Percentiles rank a stretch among this genome's conserved stretches.
Evolutionary conservation across 2,113 vertebrate genomes (phyloP).

Genomic region (Phodopus roborovskii): DNA sequence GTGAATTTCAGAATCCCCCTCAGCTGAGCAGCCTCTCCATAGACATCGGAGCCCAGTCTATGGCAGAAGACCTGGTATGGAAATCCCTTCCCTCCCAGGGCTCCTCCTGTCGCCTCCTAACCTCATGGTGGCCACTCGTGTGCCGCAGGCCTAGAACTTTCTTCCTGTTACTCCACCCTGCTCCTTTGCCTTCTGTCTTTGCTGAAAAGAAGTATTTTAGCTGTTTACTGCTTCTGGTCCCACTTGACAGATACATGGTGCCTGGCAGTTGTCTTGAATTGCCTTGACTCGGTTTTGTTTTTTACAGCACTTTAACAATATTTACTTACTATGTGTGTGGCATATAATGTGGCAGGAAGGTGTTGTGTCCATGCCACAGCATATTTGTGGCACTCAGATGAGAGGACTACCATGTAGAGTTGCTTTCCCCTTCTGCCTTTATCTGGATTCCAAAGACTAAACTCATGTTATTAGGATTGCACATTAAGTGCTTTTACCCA

Average conservation of each 20-base stretch:
- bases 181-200: not conserved
- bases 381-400: not conserved
- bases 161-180: not conserved
- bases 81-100: not conserved
- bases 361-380: not conserved
- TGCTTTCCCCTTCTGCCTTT: not conserved
- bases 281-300: not conserved
- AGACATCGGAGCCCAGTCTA: slow-evolving; percentile 97
- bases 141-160: not conserved
- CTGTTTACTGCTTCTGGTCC: not conserved
- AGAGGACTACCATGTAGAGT: not conserved
- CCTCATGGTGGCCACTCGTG: not conserved
- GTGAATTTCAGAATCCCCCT: slow-evolving; percentile 99
- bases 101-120: not conserved
- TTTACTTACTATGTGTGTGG: not conserved
- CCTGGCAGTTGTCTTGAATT: not conserved
- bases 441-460: not conserved
- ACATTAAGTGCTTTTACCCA: not conserved
- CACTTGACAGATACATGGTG: not conserved
- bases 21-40: slow-evolving; percentile 97
- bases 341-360: not conserved
- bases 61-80: slow-evolving; percentile 98
- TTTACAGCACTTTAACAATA: not conserved
- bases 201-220: not conserved
- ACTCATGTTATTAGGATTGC: not conserved